Evolutionary conservation across 2,113 vertebrate species (phyloP).

Genomic region (Cromileptes altivelis): DNA sequence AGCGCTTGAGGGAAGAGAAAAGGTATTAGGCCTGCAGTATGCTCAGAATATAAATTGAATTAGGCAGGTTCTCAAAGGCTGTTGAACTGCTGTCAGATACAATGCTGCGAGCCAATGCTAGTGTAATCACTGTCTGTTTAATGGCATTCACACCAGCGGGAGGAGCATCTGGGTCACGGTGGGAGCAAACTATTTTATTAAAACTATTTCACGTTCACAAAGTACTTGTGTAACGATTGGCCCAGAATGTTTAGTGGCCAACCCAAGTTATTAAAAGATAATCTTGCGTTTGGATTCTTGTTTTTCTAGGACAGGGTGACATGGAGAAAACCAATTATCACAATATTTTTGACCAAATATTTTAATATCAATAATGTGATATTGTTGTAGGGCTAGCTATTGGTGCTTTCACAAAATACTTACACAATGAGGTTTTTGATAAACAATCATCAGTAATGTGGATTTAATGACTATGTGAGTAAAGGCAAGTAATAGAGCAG

Average conservation of each 20-base stretch:
- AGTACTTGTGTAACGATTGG: not conserved
- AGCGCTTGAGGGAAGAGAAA: constrained; percentile 73
- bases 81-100: constrained; percentile 24
- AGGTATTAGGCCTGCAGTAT: constrained; percentile 12
- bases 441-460: no score
- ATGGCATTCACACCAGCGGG: not conserved
- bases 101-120: not conserved
- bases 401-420: no score
- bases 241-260: not conserved
- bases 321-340: no score
- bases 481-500: no score
- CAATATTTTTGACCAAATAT: no score
- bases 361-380: no score
- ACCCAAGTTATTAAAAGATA: not conserved
- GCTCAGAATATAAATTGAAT: constrained; percentile 54
- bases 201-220: not conserved
- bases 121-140: not conserved
- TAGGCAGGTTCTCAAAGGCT: constrained; percentile 41
- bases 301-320: no score
- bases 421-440: no score
- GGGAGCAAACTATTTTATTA: not conserved
- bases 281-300: no score
- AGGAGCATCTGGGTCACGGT: not conserved
- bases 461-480: no score
- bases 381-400: no score